phyloP scores from a whole-genome alignment of 2,888 invertebrate species.

The Ceriagrion tenellum region DNA sequence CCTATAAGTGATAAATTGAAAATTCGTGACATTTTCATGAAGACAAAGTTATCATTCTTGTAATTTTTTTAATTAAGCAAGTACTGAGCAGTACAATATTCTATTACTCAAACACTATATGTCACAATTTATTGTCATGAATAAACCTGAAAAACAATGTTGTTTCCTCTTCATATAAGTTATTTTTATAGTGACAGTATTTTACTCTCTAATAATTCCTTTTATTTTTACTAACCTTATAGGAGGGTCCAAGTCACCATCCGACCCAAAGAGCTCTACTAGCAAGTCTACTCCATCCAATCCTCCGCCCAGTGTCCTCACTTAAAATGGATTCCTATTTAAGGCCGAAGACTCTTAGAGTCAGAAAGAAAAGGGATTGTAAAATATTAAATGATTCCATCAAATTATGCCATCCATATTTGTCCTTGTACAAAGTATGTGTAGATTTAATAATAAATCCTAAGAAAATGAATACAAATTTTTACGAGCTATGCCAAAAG shows the following conservation, averaged over 20 bases:
- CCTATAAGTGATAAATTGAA: neutral
- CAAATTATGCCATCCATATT: constrained; percentile 62
- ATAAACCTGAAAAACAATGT: too few species aligned
- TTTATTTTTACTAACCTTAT: neutral
- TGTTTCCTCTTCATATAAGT: neutral
- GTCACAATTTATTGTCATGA: too few species aligned
- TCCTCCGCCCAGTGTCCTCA: constrained; percentile 63
- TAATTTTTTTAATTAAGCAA: too few species aligned
- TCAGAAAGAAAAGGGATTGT: neutral
- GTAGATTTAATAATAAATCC: constrained; percentile 56
- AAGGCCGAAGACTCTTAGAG: constrained; percentile 8
- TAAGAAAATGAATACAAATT: constrained; percentile 49
- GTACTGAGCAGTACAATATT: neutral
- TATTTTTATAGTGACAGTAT: neutral
- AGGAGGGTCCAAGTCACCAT: constrained; percentile 61
- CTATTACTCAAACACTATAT: neutral
- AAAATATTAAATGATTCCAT: constrained; percentile 52
- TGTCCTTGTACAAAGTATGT: constrained; percentile 62
- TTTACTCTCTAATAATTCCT: neutral
- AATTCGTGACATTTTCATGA: neutral
- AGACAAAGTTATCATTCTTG: too few species aligned
- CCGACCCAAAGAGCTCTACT: constrained; percentile 51
- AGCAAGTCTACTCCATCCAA: constrained; percentile 64
- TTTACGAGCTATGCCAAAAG: constrained; percentile 49
- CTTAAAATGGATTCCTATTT: constrained; percentile 41